Evolutionary conservation across 2,797 vertebrate species (phyloP), one percentile per base, ranked within the genome.

Genomic region (Meriones psammophilus): DNA sequence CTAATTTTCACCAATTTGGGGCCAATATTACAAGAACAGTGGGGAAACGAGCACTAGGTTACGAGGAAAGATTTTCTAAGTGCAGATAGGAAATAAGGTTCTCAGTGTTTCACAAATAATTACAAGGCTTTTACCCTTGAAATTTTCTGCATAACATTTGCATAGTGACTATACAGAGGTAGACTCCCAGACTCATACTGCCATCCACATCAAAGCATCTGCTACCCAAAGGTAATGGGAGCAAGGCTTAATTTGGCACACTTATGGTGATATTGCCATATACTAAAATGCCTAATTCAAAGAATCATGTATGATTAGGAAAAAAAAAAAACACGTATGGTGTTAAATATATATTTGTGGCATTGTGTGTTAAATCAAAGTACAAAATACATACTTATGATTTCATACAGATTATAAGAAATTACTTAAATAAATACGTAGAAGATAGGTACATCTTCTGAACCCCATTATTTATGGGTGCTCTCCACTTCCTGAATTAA

Each of bases 71-170:
- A 62, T 39, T 93, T 95, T 13, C 3, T 39, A 96, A 86, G 7
- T 86, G 28, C 0, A 86, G 8, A 88, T 94, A 89, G 39, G 3
- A 30, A 88, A 74, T 58, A 22, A 66, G 10, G 3, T 60, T 88
- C 8, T 73, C 8, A 36, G 92, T 30, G 1, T 78, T 88, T 94
- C n/a, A 92, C 39, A 74, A 92, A 85, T 85, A 46, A 89, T 77
- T 89, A 24, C 10, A 84, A 77, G 26, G 8, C 4, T 94, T 91
- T 46, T 4, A 28, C 71, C 88, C 46, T 66, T 86, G 15, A 71
- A 85, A 58, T 24, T 42, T 88, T n/a, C 60, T 3, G 20, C 58
- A 42, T 42, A 81, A 77, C 6, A 33, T 60, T 15, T 39, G 0
- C 36, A 33, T 5, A 26, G 26, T 36, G 39, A 80, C 3, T 76